A percentile compares a stretch with the other conserved stretches of the same genome.
These are phyloP conservation scores for Nesometra sesokonis DNA, from an alignment of 35 echinoderm and acorn worm genomes.

Conservation along the genomic window DNA sequence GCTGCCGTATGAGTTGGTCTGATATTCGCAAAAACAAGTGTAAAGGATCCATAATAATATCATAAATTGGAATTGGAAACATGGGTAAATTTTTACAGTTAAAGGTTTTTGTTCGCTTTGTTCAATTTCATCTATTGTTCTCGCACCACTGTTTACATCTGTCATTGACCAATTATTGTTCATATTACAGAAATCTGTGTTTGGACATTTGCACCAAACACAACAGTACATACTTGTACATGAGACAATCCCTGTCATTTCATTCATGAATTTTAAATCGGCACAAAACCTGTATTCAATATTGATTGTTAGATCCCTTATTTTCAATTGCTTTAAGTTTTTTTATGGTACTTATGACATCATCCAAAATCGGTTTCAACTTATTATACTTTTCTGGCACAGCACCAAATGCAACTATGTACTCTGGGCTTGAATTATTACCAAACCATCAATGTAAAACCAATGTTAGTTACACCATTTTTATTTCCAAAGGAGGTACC, in stretches of 20 bases:
- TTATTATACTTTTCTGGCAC: background rate
- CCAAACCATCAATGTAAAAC: too few species aligned
- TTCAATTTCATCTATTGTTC: slow-evolving; percentile 6
- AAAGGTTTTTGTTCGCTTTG: slow-evolving; percentile 3
- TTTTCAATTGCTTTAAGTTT: background rate
- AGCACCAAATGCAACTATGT: too few species aligned
- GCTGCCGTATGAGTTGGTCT: slow-evolving; percentile 28
- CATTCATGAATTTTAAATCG: slow-evolving; percentile 18
- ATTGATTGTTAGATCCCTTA: background rate
- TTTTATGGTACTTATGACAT: background rate
- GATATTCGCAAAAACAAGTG: slow-evolving; percentile 46
- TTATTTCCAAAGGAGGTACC: too few species aligned
- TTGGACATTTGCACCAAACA: slow-evolving; percentile 15
- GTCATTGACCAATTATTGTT: background rate
- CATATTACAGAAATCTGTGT: background rate
- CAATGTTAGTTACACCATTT: too few species aligned
- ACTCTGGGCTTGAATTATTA: too few species aligned
- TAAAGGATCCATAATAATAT: slow-evolving; percentile 26
- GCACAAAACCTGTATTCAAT: background rate
- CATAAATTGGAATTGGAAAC: background rate
- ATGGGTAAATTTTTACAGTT: slow-evolving; percentile 26
- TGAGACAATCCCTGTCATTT: slow-evolving; percentile 8
- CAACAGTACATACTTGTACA: background rate
- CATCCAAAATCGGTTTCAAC: background rate
- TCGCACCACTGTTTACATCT: background rate